A percentile compares a stretch with the other conserved stretches of the same genome.
phyloP scores from a whole-genome alignment of 2,797 vertebrate species.

The Hafferia zeledoni region DNA sequence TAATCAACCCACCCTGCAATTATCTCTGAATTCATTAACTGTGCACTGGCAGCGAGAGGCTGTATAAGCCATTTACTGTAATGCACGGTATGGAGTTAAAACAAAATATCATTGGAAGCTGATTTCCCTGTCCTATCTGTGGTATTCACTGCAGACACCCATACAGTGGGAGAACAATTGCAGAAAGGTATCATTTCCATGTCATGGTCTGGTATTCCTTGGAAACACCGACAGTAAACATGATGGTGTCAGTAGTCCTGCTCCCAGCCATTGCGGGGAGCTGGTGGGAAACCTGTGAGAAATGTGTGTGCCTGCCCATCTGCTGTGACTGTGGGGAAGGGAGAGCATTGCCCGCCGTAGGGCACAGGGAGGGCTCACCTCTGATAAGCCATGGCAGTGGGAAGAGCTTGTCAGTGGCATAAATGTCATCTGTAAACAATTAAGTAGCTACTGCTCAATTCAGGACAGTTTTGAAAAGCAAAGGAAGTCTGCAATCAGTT shows the following conservation, averaged over 20 bases:
- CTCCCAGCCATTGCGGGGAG: neutral
- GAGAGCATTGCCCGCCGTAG: rapidly evolving
- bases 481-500: conserved; percentile 86
- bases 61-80: conserved; percentile 52
- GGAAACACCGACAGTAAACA: neutral
- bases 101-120: conserved; percentile 18
- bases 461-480: conserved; percentile 77
- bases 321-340: neutral
- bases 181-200: neutral
- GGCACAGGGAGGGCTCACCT: conserved; percentile 41
- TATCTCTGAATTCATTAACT: conserved; percentile 65
- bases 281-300: neutral
- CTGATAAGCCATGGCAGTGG: conserved; percentile 65
- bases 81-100: conserved; percentile 7
- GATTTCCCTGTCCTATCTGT: conserved; percentile 17
- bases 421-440: conserved; percentile 83
- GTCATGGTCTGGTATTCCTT: neutral
- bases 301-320: neutral
- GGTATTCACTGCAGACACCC: neutral
- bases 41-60: conserved; percentile 15
- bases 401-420: conserved; percentile 68
- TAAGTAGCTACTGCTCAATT: conserved; percentile 79
- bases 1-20: conserved; percentile 37
- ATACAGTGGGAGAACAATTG: neutral
- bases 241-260: neutral